A percentile compares a stretch with the other conserved stretches of the same genome.
Evolutionary conservation across 2,888 invertebrate genomes (phyloP).

Genomic region (Physocephala rufipes): DNA sequence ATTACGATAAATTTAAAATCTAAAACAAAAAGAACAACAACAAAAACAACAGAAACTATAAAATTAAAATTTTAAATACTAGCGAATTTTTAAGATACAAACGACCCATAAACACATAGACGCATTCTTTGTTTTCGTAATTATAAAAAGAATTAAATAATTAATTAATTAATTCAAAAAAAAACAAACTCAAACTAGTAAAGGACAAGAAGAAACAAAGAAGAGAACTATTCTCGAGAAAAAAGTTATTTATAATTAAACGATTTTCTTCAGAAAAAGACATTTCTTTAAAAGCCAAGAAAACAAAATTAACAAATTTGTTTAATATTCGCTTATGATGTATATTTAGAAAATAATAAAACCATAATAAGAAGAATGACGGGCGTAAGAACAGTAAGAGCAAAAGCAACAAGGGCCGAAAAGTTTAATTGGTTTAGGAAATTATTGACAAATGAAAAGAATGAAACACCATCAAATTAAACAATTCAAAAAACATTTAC

Average conservation of each 20-base stretch:
- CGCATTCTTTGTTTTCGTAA: constrained; percentile 6
- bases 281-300: too few species aligned
- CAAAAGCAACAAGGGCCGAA: not conserved
- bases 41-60: constrained; percentile 20
- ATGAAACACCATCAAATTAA: constrained; percentile 13
- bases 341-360: not conserved
- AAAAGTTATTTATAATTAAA: not conserved
- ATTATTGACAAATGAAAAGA: not conserved
- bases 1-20: not conserved
- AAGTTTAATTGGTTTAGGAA: constrained; percentile 3
- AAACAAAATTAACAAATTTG: constrained; percentile 10
- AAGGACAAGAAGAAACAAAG: not conserved
- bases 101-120: constrained; percentile 17
- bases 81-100: constrained; percentile 30
- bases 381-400: not conserved
- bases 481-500: constrained; percentile 19
- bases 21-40: constrained; percentile 4
- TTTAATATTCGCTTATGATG: too few species aligned
- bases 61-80: constrained; percentile 17
- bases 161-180: not conserved
- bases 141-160: constrained; percentile 3
- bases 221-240: not conserved
- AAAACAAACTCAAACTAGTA: not conserved
- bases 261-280: constrained; percentile 14
- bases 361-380: not conserved